Conservation (phyloP, 2,113 vertebrate species). For the Vidua macroura region DNA sequence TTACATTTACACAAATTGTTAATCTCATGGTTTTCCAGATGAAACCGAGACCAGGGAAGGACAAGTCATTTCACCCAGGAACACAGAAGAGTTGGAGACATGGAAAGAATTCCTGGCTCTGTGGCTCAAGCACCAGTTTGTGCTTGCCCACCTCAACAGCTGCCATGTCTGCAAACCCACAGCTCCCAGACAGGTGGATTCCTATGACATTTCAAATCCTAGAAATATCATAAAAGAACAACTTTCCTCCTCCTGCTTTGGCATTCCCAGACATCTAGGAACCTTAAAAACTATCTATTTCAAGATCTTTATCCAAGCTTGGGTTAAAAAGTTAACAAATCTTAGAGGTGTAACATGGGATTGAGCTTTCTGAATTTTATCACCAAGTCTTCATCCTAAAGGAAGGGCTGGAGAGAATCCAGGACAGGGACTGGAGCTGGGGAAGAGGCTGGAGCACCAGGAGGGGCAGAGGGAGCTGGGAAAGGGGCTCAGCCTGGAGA, state of each 20-base stretch:
- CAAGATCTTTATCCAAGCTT: neutral
- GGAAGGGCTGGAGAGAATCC: neutral
- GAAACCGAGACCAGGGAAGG: neutral
- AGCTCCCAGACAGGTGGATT: neutral
- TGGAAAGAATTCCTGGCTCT: neutral
- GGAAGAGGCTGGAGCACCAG: neutral
- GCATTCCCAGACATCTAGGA: neutral
- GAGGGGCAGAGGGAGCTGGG: neutral
- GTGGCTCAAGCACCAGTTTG: neutral
- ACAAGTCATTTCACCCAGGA: neutral
- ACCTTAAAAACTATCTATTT: neutral
- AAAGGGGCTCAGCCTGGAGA: neutral
- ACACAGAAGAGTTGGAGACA: neutral
- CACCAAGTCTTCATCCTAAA: neutral
- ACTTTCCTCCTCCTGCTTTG: neutral
- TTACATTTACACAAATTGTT: neutral
- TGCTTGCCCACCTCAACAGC: neutral
- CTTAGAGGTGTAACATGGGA: neutral
- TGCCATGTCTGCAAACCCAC: neutral
- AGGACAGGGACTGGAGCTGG: accelerated
- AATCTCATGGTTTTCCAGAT: neutral
- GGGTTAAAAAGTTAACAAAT: neutral
- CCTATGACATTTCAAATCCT: neutral
- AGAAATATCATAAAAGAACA: neutral
- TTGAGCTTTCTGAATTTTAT: neutral